phyloP scores from a whole-genome alignment of 2,797 vertebrate genomes.

The Myiotriccus ornatus region DNA sequence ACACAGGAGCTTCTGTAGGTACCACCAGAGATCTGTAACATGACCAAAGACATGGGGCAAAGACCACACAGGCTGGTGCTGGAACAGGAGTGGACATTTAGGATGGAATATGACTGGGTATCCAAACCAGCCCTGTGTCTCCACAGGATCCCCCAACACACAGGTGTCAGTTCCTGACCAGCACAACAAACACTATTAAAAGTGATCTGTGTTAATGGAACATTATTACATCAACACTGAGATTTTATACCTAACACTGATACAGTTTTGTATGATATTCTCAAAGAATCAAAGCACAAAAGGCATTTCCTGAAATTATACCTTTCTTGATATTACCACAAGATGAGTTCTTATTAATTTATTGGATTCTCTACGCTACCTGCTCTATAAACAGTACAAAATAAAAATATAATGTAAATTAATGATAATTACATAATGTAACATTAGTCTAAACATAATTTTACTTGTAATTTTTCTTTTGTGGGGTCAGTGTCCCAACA shows the following conservation, averaged over 20 bases:
- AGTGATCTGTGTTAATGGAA: background rate
- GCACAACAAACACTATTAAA: background rate
- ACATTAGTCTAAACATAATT: background rate
- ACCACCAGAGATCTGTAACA: background rate
- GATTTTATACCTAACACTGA: background rate
- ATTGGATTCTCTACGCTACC: background rate
- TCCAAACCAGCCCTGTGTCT: background rate
- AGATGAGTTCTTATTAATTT: background rate
- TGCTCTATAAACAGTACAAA: background rate
- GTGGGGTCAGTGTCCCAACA: slow-evolving; percentile 85
- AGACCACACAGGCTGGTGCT: background rate
- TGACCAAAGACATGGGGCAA: background rate
- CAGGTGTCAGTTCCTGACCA: background rate
- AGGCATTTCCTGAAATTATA: background rate
- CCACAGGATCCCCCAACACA: background rate
- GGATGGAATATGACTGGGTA: background rate
- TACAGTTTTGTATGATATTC: background rate
- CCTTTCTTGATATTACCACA: background rate
- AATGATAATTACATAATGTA: background rate
- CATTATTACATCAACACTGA: background rate
- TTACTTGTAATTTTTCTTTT: slow-evolving; percentile 87
- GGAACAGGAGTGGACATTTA: background rate
- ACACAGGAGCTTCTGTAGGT: background rate
- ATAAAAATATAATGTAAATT: background rate
- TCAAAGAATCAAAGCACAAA: background rate